Evolutionary conservation across 2,113 vertebrate species (phyloP), one percentile per base, ranked within the genome.

Genomic region (Sylvicapra grimmia): DNA sequence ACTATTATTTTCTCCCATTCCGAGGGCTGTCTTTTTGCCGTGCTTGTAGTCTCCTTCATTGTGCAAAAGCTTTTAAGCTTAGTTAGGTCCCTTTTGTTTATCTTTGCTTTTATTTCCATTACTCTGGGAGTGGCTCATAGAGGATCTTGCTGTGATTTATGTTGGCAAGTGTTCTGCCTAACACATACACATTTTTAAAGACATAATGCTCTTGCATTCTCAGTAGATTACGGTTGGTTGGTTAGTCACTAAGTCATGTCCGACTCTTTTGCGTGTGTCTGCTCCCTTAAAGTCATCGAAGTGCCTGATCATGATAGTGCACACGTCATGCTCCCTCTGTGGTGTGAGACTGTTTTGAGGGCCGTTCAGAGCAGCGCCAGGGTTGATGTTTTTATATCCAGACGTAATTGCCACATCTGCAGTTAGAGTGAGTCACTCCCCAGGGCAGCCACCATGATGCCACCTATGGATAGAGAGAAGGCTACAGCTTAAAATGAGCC

Each of bases 271-370:
- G 65, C 5, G 13, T 68, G 8, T 54, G 13, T 86, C 14, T 3
- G 1, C 27, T 25, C 27, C 53, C 58, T 75, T 82, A 56, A 31
- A 94, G 12, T 91, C 59, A n/a, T 25, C 23, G 9, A 51, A 12
- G 11, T 29, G 40, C 36, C 25, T 49, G 7, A 47, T 53, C 10
- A 2, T 5, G 0, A 11, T 36, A 33, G 19, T 4, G 1, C n/a
- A n/a, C 5, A 0, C 54, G 14, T 16, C 9, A 1, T 6, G 6
- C n/a, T 80, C 49, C 29, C 15, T 1, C 40, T 13, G 9, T 13
- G 5, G 40, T 21, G 0, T 14, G 44, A 68, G 27, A 61, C 65
- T 21, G 36, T 44, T 75, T 63, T 63, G 6, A 56, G 49, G 59
- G 33, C 86, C 8, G 11, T 18, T n/a, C 80, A 86, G 86, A 65